Percentiles rank a stretch among this genome's conserved stretches.
Conservation (phyloP, 2,797 vertebrate genomes). For the Sternarchorhynchus goeldii region DNA sequence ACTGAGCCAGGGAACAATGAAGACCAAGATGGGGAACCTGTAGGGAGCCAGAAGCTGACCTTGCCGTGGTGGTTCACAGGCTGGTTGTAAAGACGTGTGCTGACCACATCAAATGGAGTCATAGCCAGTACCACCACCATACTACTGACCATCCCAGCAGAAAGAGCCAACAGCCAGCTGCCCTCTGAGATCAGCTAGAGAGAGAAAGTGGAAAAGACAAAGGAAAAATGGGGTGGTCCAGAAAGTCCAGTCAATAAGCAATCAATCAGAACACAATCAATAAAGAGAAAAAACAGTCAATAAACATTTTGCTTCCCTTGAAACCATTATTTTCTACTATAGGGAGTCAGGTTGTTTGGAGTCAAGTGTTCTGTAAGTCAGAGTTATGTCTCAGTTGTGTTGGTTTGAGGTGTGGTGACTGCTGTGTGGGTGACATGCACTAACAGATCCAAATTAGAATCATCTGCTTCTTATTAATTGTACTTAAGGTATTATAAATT, state of each 20-base stretch:
- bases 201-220: no score
- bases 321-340: no score
- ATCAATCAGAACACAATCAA: no score
- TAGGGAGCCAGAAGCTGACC: conserved; percentile 61
- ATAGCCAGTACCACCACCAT: conserved; percentile 78
- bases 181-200: conserved; percentile 70
- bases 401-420: no score
- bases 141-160: conserved; percentile 80
- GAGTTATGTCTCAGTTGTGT: no score
- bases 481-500: no score
- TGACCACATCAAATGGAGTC: conserved; percentile 84
- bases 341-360: no score
- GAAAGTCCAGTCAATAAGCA: background rate
- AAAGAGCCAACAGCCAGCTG: conserved; percentile 78
- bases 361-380: no score
- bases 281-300: background rate
- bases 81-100: conserved; percentile 85
- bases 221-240: background rate
- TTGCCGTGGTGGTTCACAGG: conserved; percentile 76
- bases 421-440: no score
- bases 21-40: background rate
- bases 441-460: no score
- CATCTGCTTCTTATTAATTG: no score
- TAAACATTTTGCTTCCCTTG: no score
- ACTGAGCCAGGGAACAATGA: background rate